Conservation (phyloP, 2,888 invertebrate species). For the Protodeltote pygarga region DNA sequence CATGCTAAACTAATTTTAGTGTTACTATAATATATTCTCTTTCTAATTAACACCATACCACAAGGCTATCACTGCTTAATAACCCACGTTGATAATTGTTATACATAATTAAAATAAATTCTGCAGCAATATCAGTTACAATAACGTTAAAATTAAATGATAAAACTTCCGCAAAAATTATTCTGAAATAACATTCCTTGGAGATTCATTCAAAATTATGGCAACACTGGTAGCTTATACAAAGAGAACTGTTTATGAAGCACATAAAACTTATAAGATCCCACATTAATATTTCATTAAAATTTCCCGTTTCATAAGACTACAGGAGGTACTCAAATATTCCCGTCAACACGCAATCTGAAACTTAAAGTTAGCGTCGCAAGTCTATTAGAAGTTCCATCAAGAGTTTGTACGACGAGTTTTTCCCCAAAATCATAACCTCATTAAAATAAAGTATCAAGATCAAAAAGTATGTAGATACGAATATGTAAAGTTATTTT, state of each 20-base stretch:
- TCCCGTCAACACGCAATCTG: constrained; percentile 27
- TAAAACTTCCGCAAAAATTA: too few species aligned
- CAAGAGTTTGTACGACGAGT: constrained; percentile 3
- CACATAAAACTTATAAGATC: constrained; percentile 3
- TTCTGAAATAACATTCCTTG: constrained; percentile 2
- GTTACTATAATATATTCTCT: too few species aligned
- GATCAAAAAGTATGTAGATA: too few species aligned
- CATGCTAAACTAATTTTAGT: too few species aligned
- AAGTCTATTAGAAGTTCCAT: constrained; percentile 60
- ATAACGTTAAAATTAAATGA: too few species aligned
- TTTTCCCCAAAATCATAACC: constrained; percentile 21
- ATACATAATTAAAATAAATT: too few species aligned
- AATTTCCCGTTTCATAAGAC: constrained; percentile 15
- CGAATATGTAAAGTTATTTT: constrained; percentile 1
- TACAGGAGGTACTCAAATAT: constrained; percentile 7
- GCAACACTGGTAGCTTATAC: too few species aligned
- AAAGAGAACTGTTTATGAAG: constrained; percentile 8
- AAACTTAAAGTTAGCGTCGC: constrained; percentile 47
- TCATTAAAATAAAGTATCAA: constrained; percentile 18
- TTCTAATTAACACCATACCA: too few species aligned
- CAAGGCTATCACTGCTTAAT: too few species aligned
- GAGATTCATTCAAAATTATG: constrained; percentile 5
- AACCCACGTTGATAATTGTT: too few species aligned
- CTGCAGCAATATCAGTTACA: too few species aligned
- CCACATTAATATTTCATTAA: constrained; percentile 20